These are phyloP conservation scores for Macropis europaea DNA, from an alignment of 2,888 invertebrate genomes.

Conservation along the genomic window DNA sequence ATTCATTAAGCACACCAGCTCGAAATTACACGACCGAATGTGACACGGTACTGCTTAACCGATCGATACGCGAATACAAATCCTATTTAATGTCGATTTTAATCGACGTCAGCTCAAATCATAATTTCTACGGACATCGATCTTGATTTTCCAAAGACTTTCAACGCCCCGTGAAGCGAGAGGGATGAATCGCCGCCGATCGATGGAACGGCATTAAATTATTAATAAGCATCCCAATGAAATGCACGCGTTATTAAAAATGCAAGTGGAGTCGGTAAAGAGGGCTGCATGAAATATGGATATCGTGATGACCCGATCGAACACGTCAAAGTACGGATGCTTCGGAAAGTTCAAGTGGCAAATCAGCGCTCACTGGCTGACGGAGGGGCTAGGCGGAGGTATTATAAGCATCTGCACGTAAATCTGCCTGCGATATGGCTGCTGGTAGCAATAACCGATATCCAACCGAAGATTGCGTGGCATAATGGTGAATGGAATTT, in stretches of 20 bases:
- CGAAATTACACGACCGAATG: too few species aligned
- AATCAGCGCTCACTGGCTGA: slow-evolving; percentile 19
- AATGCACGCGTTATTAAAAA: slow-evolving; percentile 6
- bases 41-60: too few species aligned
- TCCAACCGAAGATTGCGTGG: slow-evolving; percentile 65
- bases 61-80: neutral
- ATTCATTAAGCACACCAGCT: too few species aligned
- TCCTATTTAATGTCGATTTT: neutral
- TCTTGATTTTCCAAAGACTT: too few species aligned
- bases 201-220: slow-evolving; percentile 3
- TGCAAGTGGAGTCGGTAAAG: neutral
- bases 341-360: slow-evolving; percentile 38
- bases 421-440: slow-evolving; percentile 49
- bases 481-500: slow-evolving; percentile 72
- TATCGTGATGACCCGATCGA: neutral
- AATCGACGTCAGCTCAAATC: neutral
- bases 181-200: too few species aligned
- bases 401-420: slow-evolving; percentile 54
- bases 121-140: too few species aligned
- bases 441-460: slow-evolving; percentile 65
- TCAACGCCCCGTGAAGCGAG: neutral
- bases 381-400: too few species aligned
- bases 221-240: neutral
- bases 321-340: neutral
- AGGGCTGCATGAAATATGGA: neutral